Conservation (phyloP, 2,113 vertebrate species). For the Scartelaos histophorus region DNA sequence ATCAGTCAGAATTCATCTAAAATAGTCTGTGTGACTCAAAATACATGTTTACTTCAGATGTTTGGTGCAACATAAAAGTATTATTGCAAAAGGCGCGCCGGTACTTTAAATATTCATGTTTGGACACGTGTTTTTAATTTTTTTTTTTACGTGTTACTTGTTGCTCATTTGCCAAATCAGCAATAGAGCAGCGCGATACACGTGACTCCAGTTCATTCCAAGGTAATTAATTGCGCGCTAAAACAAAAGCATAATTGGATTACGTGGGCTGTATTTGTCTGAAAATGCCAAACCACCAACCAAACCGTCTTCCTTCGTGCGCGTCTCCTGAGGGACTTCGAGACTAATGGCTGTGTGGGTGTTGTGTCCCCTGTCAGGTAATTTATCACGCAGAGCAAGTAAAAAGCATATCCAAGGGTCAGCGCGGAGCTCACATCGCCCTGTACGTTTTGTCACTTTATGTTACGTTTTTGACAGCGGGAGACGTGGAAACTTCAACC, state of each 20-base stretch:
- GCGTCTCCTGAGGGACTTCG: constrained; percentile 3
- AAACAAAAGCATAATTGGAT: constrained; percentile 36
- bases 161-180: constrained; percentile 10
- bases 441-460: neutral
- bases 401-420: constrained; percentile 1
- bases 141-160: neutral
- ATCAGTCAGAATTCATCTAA: no score
- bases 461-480: neutral
- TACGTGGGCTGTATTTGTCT: constrained; percentile 13
- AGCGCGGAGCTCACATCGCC: neutral
- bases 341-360: constrained; percentile 26
- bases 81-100: constrained; percentile 33
- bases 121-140: accelerated
- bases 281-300: constrained; percentile 39
- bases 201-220: constrained; percentile 38
- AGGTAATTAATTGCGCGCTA: constrained; percentile 47
- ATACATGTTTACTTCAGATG: neutral
- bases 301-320: constrained; percentile 15
- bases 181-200: neutral
- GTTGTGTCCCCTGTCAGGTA: constrained; percentile 15
- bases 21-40: neutral
- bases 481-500: constrained; percentile 25
- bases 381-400: constrained; percentile 24
- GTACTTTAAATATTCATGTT: neutral
- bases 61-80: constrained; percentile 62